phyloP scores from a whole-genome alignment of 2,888 invertebrate species.

The Ormia ochracea region DNA sequence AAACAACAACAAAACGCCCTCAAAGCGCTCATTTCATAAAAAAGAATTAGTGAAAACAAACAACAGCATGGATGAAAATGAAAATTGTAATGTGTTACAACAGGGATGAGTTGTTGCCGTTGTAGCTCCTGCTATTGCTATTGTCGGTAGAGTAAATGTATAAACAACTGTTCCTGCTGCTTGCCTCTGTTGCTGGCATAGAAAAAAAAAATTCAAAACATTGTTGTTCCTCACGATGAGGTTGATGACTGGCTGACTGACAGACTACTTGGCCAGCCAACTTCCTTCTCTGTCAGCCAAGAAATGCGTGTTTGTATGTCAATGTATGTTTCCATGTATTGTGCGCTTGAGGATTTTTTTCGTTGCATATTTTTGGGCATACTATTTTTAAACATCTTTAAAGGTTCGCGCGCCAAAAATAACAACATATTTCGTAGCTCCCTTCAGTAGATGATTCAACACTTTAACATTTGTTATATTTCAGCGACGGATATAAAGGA shows the following conservation, averaged over 20 bases:
- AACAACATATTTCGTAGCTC: background rate
- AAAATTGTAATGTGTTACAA: constrained; percentile 49
- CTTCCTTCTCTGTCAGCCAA: constrained; percentile 11
- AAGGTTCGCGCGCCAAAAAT: constrained; percentile 23
- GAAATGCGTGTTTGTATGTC: constrained; percentile 34
- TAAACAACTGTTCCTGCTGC: constrained; percentile 39
- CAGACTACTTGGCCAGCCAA: constrained; percentile 1
- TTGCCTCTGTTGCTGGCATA: background rate
- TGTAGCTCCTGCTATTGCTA: background rate
- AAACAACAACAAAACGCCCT: constrained; percentile 59
- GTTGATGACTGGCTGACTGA: constrained; percentile 20
- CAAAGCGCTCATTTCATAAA: constrained; percentile 40
- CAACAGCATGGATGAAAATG: constrained; percentile 31
- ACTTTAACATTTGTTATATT: constrained; percentile 38
- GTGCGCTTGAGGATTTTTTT: constrained; percentile 19
- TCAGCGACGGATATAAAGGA: background rate
- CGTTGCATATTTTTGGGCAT: background rate
- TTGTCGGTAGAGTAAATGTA: constrained; percentile 31
- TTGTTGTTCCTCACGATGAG: constrained; percentile 12
- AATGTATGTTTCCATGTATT: background rate
- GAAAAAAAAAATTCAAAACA: constrained; percentile 24
- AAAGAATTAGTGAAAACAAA: constrained; percentile 18
- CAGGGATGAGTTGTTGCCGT: constrained; percentile 36
- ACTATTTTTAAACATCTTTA: constrained; percentile 26
- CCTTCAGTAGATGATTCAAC: constrained; percentile 1